Evolutionary conservation across 2,888 invertebrate species (phyloP), one percentile per base, ranked within the genome.

Genomic region (Latrodectus elegans): DNA sequence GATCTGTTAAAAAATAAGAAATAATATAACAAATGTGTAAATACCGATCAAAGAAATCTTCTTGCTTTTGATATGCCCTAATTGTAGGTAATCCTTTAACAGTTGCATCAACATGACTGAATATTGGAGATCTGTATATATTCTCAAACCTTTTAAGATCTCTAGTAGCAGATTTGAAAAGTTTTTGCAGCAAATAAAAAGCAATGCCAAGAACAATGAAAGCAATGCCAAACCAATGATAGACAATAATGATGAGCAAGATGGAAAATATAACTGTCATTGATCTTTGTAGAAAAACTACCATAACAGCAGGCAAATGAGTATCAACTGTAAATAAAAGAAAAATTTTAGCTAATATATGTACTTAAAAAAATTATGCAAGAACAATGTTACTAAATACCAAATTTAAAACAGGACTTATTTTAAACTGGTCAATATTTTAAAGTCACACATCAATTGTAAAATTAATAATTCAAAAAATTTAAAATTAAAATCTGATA

Each of bases 211-310:
- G 95, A 14, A 97, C 97, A 90, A 97, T 88, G 89, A 97, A 95
- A 86, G 97, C 95, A 77, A 94, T 94, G 91, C 96, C 91, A 93
- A 97, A 97, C 91, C 95, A 94, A 6, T 96, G 96, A 76, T 97
- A 97, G 90, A 97, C 96, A 91, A 94, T 94, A 93, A 96, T 95
- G 93, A 98, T 97, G 89, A 97, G 96, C 92, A 96, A 95, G 90
- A 97, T 92, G 49, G 96, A 97, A 81, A 96, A 96, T 91, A 97
- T 92, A 71, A 97, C 97, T 95, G 93, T 91, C 89, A 94, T 92
- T 70, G 93, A 91, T 90, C 94, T 94, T 90, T 94, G 94, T 3
- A 95, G 90, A 90, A 94, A 93, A 77, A 93, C 93, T 90, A 95
- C 95, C 86, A 94, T 91, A 0, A 93, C 93, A 90, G 93, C 92